Percentiles rank a stretch among this genome's conserved stretches.
These are phyloP conservation scores for Nasonovia ribisnigri DNA, from an alignment of 2,888 invertebrate species.

Conservation along the genomic window DNA sequence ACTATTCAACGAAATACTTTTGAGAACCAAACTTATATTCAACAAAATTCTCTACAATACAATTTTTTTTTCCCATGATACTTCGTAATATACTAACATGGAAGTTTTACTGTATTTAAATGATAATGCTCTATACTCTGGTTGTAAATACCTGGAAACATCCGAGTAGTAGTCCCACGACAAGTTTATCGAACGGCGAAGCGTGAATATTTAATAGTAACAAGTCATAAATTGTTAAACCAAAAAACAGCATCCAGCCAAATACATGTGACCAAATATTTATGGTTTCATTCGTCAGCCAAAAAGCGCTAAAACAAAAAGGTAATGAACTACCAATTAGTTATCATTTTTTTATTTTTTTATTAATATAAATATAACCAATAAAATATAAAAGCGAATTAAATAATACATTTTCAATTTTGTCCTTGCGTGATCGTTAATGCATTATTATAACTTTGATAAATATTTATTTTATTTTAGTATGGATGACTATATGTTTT, in stretches of 20 bases:
- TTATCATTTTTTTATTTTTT: neutral
- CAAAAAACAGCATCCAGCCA: slow-evolving; percentile 85
- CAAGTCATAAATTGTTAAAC: slow-evolving; percentile 86
- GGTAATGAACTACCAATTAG: neutral
- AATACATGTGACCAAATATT: slow-evolving; percentile 98
- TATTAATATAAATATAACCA: neutral
- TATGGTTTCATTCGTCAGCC: slow-evolving; percentile 97
- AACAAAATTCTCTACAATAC: too few relatives aligned
- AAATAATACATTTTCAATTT: neutral
- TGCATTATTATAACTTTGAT: neutral
- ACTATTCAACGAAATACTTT: too few relatives aligned
- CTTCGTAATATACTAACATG: too few relatives aligned
- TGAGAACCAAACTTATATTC: too few relatives aligned
- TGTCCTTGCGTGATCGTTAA: neutral
- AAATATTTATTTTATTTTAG: neutral
- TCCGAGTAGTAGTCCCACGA: slow-evolving; percentile 84
- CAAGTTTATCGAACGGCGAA: slow-evolving; percentile 84
- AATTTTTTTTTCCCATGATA: too few relatives aligned
- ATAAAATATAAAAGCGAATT: neutral
- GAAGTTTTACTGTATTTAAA: neutral
- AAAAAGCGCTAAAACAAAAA: slow-evolving; percentile 81
- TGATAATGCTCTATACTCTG: neutral
- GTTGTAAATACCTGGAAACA: slow-evolving; percentile 84
- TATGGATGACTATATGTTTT: neutral
- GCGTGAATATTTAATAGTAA: slow-evolving; percentile 84